Percentiles rank a stretch among this genome's conserved stretches.
Evolutionary conservation across 2,888 invertebrate species (phyloP).

Genomic region (Antitype chi): DNA sequence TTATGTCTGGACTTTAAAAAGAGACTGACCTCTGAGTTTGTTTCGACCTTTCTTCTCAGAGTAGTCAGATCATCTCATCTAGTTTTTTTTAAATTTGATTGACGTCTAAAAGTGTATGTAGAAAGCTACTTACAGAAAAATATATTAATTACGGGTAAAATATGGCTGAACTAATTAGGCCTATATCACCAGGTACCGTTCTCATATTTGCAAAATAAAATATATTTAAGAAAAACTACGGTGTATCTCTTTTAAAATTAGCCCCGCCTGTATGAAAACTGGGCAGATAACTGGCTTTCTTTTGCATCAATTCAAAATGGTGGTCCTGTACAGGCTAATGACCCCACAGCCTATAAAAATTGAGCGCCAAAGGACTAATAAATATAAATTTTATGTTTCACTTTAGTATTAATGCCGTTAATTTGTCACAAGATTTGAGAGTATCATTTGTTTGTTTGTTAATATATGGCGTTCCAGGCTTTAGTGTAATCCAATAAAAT

Average conservation of each 20-base stretch:
- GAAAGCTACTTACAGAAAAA: no score
- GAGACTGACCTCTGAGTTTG: no score
- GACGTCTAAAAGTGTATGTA: no score
- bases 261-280: neutral
- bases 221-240: neutral
- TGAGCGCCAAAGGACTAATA: constrained; percentile 17
- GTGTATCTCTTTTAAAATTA: neutral
- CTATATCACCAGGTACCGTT: no score
- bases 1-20: no score
- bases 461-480: constrained; percentile 18
- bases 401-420: constrained; percentile 30
- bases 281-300: neutral
- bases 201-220: no score
- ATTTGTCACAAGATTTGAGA: constrained; percentile 48
- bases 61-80: no score
- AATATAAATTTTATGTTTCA: constrained; percentile 33
- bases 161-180: no score
- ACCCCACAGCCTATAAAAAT: constrained; percentile 17
- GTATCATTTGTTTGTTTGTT: constrained; percentile 33
- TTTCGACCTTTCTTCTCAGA: no score
- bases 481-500: constrained; percentile 42
- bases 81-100: no score
- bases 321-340: neutral
- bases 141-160: no score
- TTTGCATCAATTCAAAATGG: neutral